Evolutionary conservation across 2,888 invertebrate genomes (phyloP).

Genomic region (Chloroclystis v-ata): DNA sequence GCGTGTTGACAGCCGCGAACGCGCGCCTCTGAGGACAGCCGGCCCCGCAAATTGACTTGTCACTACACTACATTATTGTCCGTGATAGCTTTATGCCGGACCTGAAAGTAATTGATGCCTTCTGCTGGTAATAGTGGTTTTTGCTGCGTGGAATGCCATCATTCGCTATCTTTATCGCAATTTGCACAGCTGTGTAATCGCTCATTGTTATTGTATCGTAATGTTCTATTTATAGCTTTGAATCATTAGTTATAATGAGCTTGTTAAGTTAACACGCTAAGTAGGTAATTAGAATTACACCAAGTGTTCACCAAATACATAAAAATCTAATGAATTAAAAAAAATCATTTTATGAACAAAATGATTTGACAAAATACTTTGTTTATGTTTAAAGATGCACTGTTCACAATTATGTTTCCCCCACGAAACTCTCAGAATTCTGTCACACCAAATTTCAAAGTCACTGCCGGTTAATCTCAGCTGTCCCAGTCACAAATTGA

Average conservation of each 20-base stretch:
- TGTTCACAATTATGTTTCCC: too few species aligned
- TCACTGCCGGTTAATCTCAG: constrained; percentile 3
- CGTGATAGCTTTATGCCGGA: constrained; percentile 36
- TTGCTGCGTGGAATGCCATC: constrained; percentile 21
- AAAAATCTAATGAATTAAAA: too few species aligned
- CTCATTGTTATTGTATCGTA: too few species aligned
- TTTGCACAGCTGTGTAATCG: not conserved
- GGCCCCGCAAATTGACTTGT: constrained; percentile 48
- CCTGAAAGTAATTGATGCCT: constrained; percentile 26
- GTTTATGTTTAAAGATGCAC: too few species aligned
- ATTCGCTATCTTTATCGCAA: constrained; percentile 8
- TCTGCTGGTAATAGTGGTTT: constrained; percentile 18
- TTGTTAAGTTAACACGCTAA: not conserved
- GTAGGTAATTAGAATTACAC: too few species aligned
- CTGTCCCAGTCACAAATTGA: constrained; percentile 17
- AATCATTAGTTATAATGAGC: not conserved
- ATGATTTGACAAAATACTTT: too few species aligned
- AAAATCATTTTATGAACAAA: too few species aligned
- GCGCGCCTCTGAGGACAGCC: constrained; percentile 26
- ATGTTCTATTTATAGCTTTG: not conserved
- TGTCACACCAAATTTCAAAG: constrained; percentile 1
- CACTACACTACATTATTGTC: constrained; percentile 41
- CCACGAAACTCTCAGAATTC: too few species aligned
- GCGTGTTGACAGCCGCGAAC: constrained; percentile 33
- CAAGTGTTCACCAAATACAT: too few species aligned